Evolutionary conservation across 1,140 invertebrate species (phyloP).

Genomic region (Camponotus vicinus): DNA sequence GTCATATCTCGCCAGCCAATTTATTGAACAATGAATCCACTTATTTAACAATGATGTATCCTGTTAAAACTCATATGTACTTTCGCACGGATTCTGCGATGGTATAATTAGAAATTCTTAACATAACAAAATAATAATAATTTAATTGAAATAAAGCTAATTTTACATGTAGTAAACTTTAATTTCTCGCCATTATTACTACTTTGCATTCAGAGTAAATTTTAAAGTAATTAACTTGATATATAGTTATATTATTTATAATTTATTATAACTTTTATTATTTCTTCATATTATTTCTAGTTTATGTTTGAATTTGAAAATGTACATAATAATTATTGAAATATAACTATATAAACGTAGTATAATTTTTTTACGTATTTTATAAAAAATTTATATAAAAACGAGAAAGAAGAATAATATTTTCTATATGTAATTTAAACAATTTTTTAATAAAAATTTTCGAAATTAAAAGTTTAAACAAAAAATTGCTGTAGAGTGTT

Average conservation of each 20-base stretch:
- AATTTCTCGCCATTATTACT: constrained; percentile 45
- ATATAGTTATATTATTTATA: background rate
- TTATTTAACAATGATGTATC: constrained; percentile 48
- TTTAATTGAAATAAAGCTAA: constrained; percentile 45
- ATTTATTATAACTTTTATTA: background rate
- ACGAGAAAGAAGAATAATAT: constrained; percentile 7
- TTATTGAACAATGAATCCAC: constrained; percentile 41
- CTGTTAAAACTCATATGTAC: constrained; percentile 40
- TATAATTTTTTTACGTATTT: constrained; percentile 7
- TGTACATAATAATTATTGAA: constrained; percentile 18
- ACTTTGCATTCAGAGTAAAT: constrained; percentile 18
- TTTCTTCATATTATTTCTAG: background rate
- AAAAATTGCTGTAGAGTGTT: background rate
- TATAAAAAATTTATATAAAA: constrained; percentile 4
- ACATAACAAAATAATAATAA: constrained; percentile 53
- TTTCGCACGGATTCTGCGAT: background rate
- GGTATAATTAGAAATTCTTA: constrained; percentile 50
- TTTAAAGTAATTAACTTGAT: background rate
- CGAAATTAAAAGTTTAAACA: constrained; percentile 3
- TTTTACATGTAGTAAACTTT: constrained; percentile 26
- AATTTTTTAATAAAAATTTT: constrained; percentile 12
- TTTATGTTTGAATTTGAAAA: constrained; percentile 24
- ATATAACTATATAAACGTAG: constrained; percentile 15
- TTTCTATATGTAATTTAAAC: background rate
- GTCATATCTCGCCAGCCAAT: constrained; percentile 26